Percentiles rank a stretch among this genome's conserved stretches.
Conservation (phyloP, 1,140 invertebrate genomes). For the Eurosta solidaginis region DNA sequence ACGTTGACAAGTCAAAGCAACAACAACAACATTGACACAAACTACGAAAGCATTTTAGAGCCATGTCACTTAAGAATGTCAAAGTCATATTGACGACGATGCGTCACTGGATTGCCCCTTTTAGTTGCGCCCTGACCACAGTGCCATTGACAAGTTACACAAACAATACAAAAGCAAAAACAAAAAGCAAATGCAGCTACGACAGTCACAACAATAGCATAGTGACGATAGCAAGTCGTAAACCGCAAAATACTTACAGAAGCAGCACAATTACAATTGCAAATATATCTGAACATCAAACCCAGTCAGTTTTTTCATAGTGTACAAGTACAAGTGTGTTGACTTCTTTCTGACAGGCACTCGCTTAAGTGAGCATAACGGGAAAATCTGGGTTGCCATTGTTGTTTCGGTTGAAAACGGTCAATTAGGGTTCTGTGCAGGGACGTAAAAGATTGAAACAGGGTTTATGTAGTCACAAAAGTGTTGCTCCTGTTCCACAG, state of each 20-base stretch:
- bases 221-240: constrained; percentile 22
- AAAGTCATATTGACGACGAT: constrained; percentile 25
- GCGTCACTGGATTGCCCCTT: constrained; percentile 1
- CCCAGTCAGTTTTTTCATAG: no score
- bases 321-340: background rate
- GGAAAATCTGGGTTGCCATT: no score
- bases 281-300: background rate
- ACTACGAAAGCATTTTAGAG: background rate
- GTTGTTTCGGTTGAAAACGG: no score
- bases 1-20: background rate
- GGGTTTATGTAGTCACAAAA: no score
- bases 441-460: no score
- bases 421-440: no score
- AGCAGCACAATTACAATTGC: background rate
- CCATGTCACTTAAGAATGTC: constrained; percentile 28
- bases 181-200: background rate
- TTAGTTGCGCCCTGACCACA: background rate
- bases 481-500: no score
- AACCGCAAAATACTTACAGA: background rate
- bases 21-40: background rate
- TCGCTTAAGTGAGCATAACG: no score
- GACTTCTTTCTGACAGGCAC: background rate
- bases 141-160: background rate
- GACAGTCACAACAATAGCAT: background rate
- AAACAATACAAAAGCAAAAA: background rate